These are phyloP conservation scores for Acronicta leporina DNA, from an alignment of 2,888 invertebrate genomes.

Conservation along the genomic window DNA sequence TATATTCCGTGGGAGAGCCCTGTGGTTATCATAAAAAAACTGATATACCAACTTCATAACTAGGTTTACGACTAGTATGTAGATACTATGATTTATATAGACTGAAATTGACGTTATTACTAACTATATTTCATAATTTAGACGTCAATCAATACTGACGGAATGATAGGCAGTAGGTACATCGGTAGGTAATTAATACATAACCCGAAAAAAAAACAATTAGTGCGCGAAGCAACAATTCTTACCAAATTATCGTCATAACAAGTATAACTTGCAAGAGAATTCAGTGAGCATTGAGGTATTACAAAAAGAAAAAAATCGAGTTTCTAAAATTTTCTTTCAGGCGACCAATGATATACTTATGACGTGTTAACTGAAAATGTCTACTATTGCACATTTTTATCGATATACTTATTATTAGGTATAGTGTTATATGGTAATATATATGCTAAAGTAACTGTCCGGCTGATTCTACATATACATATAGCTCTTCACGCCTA, in stretches of 20 bases:
- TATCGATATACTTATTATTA: too few species aligned
- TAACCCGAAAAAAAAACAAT: constrained; percentile 19
- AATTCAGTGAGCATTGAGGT: constrained; percentile 22
- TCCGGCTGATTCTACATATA: too few species aligned
- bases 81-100: neutral
- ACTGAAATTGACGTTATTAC: neutral
- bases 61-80: neutral
- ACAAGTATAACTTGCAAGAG: constrained; percentile 38
- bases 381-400: too few species aligned
- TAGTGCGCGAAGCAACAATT: constrained; percentile 26
- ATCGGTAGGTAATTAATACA: constrained; percentile 6
- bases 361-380: too few species aligned
- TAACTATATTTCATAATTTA: constrained; percentile 9
- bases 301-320: too few species aligned
- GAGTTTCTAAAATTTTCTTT: too few species aligned
- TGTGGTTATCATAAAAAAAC: too few species aligned
- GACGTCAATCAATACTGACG: constrained; percentile 30
- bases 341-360: too few species aligned
- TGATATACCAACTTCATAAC: neutral
- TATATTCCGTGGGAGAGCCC: too few species aligned
- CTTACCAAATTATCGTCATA: constrained; percentile 23
- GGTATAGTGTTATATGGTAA: too few species aligned
- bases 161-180: constrained; percentile 17
- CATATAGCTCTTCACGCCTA: too few species aligned
- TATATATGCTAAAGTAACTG: too few species aligned